Percentiles rank a stretch among this genome's conserved stretches.
Evolutionary conservation across 2,888 invertebrate species (phyloP).

Genomic region (Tenodera sinensis): DNA sequence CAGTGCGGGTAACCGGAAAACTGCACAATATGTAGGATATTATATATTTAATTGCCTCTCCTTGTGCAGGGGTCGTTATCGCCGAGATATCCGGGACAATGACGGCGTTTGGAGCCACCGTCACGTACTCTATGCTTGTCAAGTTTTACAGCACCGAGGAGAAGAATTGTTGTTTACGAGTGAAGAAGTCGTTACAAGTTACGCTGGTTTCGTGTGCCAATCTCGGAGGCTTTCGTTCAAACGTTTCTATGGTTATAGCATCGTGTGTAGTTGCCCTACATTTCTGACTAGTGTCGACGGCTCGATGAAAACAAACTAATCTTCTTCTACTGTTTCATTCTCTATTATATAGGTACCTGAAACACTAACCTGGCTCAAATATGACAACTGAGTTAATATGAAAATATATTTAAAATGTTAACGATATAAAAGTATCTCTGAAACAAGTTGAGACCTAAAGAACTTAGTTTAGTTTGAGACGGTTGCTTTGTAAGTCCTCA

Average conservation of each 20-base stretch:
- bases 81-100: constrained; percentile 20
- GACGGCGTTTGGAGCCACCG: constrained; percentile 18
- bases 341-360: no score
- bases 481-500: no score
- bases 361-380: no score
- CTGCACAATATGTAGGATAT: background rate
- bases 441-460: no score
- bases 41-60: constrained; percentile 11
- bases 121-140: constrained; percentile 25
- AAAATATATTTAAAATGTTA: no score
- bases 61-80: background rate
- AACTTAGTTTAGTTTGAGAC: no score
- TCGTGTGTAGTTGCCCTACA: background rate
- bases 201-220: constrained; percentile 1
- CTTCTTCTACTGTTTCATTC: no score
- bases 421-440: no score
- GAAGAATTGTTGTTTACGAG: constrained; percentile 22
- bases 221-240: background rate
- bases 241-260: background rate
- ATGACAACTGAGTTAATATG: no score
- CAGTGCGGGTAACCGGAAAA: background rate
- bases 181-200: background rate
- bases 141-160: background rate
- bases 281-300: background rate
- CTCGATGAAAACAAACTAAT: no score